Base-by-base conservation (phyloP, 92 coral and sea anemone species). In the Porites lobata region DNA sequence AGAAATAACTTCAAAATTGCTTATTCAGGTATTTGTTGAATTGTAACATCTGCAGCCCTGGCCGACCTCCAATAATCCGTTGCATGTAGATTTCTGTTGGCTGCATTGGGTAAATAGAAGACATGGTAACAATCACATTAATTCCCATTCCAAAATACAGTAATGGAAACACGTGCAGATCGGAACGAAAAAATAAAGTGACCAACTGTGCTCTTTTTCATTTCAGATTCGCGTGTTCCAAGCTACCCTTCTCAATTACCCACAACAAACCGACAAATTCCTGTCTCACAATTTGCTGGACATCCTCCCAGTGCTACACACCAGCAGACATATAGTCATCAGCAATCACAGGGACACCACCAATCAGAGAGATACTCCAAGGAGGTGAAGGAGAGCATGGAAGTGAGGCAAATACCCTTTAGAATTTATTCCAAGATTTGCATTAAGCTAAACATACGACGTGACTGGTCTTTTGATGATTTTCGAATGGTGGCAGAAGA, bases 401-500 rank as follows among this genome's bases (percentile, higher is more conserved):
- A 10, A 74, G 83, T 65, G 14, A 50, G 5, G 47, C 2, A 69
- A 6, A 26, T 85, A 7, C 89, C 89, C 7, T 32, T 47, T 4
- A 17, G 1, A 22, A 22, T 64, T 26, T 85, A 77, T 64, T 9
- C 51, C 77, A 85, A 85, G 61, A 47, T 85, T 17, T 85, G 89
- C 26, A 0, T 47, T 19, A 85, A 76, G 10, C 76, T 85, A 4
- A 75, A 77, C 89, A 66, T 68, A 43, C 66, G 29, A 12, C 82
- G 89, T 7, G 83, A 66, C 79, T 51, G 47, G 14, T 53, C 43
- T 43, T 85, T 77, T 56, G 84, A 85, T 32, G 89, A 85, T 47
- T 85, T 77, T 57, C 89, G 84, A 11, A 85, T 76, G 89, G 58
- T 85, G 66, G 89, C 89, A 4, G 89, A 85, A 68, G 9, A 47